Evolutionary conservation across 2,888 invertebrate genomes (phyloP), one percentile per base, ranked within the genome.

Genomic region (Metopia argyrocephala): DNA sequence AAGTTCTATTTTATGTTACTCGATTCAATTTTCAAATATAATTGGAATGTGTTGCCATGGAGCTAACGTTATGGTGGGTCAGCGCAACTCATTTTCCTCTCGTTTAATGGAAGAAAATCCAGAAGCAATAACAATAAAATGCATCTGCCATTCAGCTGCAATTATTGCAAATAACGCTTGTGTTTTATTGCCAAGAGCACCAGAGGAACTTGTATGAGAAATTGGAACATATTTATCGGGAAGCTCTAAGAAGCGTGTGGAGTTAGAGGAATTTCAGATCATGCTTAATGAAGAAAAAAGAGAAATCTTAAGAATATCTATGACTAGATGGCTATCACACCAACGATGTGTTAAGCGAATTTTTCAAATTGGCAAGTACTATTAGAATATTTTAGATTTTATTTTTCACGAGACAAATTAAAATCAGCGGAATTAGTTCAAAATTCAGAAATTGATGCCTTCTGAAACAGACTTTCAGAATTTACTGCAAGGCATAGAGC

Each of bases 71-170:
- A 69, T 69, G 69, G 70, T 48, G n/a, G 64, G 59, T 21, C 57
- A 59, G 25, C 20, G 28, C 61, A 70, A 70, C 38, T 69, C 57
- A 1, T 48, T 59, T 59, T 27, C 61, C 6, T 70, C 57, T 9
- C 18, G 66, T 18, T 38, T 59, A 6, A 5, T 74, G 12, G 20
- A 4, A 21, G 74, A 57, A 21, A 66, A 65, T 45, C 74, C 75
- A 23, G 25, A 52, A 3, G 50, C 25, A n/a, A 59, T 57, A 12
- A 21, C 59, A 48, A 61, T 75, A 18, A 75, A 66, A 50, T 66
- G 75, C 46, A 75, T 75, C n/a, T 75, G 75, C 27, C 76, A 76
- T 27, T 48, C 59, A n/a, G 66, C 66, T 23, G 74, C 74, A 27
- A 59, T 70, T 45, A 70, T 70, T 45, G 59, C 70, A 25, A 70